Conservation (phyloP, 2,888 invertebrate genomes). For the Aricia artaxerxes region DNA sequence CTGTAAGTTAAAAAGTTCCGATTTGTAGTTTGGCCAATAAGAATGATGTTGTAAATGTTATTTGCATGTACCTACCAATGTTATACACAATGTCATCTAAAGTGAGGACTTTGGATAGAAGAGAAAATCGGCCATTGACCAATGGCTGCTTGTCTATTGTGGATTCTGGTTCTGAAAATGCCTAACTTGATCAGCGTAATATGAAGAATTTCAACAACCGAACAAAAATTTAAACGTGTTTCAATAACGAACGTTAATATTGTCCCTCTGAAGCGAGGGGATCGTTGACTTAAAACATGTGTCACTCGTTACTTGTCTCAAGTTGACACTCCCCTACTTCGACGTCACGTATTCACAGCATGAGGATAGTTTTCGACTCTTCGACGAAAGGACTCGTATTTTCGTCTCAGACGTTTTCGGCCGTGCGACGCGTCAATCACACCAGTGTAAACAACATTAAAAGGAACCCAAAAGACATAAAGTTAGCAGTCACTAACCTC, state of each 20-base stretch:
- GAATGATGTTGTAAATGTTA: neutral
- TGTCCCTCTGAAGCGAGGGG: conserved; percentile 15
- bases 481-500: neutral
- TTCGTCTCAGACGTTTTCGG: conserved; percentile 6
- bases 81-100: no score
- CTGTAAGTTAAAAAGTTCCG: neutral
- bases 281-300: conserved; percentile 48
- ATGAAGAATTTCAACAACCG: neutral
- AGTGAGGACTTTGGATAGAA: no score
- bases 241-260: conserved; percentile 24
- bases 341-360: conserved; percentile 32
- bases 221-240: neutral
- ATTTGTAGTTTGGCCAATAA: neutral
- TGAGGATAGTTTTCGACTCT: conserved; percentile 10
- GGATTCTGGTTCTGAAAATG: neutral
- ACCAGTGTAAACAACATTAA: conserved; percentile 13
- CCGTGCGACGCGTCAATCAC: neutral
- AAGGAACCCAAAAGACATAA: neutral
- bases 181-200: neutral
- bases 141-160: neutral
- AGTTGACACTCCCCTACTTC: conserved; percentile 48
- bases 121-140: no score
- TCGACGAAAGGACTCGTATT: conserved; percentile 13
- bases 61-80: neutral
- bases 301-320: conserved; percentile 52